Evolutionary conservation across 2,888 invertebrate species (phyloP).

Genomic region (Neuroscelio doddi): DNA sequence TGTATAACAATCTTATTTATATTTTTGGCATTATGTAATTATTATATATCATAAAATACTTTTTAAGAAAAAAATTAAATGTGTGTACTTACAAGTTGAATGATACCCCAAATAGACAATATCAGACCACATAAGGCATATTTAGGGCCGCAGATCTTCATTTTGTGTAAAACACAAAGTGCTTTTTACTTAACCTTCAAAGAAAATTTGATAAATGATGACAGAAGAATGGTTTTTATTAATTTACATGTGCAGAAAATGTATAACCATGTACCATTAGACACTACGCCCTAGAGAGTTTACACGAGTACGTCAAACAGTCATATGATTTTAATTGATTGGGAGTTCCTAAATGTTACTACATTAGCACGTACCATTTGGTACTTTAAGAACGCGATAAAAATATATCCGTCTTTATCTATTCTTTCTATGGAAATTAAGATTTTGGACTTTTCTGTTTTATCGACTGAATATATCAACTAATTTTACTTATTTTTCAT

Average conservation of each 20-base stretch:
- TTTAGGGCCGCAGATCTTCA: constrained; percentile 93
- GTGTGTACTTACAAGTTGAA: constrained; percentile 87
- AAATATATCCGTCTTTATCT: no score
- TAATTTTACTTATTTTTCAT: no score
- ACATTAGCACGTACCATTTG: no score
- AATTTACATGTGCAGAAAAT: background rate
- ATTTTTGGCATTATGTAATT: no score
- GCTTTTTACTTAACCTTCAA: background rate
- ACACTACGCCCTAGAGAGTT: background rate
- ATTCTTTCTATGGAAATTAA: no score
- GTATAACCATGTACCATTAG: background rate
- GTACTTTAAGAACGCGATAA: background rate
- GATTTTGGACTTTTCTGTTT: no score
- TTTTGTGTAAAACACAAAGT: constrained; percentile 55
- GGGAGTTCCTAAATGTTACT: no score
- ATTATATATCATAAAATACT: no score
- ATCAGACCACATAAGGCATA: constrained; percentile 92
- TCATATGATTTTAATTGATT: no score
- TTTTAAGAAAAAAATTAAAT: constrained; percentile 17
- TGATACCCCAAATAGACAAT: constrained; percentile 94
- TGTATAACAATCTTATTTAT: no score
- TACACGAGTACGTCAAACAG: background rate
- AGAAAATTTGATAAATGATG: background rate
- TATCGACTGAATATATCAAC: no score
- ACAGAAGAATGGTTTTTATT: no score